Conservation (phyloP, 2,888 invertebrate genomes). For the Bruchidius siliquastri region DNA sequence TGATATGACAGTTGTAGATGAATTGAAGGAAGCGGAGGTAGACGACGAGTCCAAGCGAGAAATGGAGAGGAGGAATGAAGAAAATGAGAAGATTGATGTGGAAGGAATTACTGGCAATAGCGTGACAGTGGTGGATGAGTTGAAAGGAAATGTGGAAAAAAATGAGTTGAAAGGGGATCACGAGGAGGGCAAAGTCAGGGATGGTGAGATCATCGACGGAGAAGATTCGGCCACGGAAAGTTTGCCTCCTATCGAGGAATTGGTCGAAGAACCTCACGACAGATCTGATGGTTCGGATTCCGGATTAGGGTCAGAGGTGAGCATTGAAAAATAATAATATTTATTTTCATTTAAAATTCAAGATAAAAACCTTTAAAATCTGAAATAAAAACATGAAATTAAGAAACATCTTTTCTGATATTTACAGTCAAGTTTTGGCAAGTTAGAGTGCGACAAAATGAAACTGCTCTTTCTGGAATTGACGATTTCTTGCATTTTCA, state of each 20-base stretch:
- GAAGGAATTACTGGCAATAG: neutral
- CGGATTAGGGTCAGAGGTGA: constrained; percentile 68
- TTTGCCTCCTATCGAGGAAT: constrained; percentile 52
- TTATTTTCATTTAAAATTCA: no score
- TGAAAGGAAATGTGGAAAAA: no score
- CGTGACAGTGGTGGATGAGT: neutral
- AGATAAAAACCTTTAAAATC: no score
- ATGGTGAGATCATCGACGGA: constrained; percentile 40
- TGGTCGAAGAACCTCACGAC: constrained; percentile 60
- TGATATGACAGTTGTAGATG: neutral
- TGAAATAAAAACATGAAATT: no score
- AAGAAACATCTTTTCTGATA: no score
- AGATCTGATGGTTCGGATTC: constrained; percentile 79
- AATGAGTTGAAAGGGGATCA: neutral
- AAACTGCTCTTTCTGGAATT: no score
- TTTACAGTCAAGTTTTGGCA: no score
- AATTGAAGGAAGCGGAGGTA: neutral
- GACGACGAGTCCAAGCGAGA: neutral
- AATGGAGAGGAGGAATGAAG: neutral
- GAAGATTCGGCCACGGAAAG: constrained; percentile 62
- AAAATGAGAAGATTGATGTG: neutral
- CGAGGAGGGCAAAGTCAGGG: neutral
- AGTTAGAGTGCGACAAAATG: no score
- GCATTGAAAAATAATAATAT: no score
- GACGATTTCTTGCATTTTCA: no score